Evolutionary conservation across 2,797 vertebrate genomes (phyloP).

Genomic region (Acanthurus leucopareius): DNA sequence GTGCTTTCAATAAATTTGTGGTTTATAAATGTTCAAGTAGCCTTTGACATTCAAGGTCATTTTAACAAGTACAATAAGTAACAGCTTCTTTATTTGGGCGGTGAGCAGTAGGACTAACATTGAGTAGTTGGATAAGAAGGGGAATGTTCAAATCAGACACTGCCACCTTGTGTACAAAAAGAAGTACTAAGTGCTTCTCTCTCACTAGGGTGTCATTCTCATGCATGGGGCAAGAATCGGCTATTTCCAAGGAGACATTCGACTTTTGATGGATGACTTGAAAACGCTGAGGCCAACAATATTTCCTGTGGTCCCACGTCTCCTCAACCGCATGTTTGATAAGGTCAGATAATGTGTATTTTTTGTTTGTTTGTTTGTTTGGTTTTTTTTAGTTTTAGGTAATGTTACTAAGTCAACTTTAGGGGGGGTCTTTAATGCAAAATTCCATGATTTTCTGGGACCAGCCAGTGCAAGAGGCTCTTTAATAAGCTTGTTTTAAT

Average conservation of each 20-base stretch:
- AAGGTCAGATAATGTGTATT: constrained; percentile 84
- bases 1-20: not conserved
- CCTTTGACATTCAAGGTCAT: not conserved
- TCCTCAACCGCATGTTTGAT: constrained; percentile 99
- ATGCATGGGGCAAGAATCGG: constrained; percentile 95
- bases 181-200: constrained; percentile 2
- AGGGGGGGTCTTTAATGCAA: not conserved
- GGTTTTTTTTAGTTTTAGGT: no score
- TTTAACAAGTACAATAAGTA: not conserved
- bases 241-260: constrained; percentile 98
- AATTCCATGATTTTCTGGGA: no score
- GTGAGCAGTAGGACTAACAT: no score
- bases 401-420: no score
- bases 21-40: not conserved
- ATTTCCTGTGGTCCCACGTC: constrained; percentile 96
- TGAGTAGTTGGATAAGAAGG: not conserved
- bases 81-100: not conserved
- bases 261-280: constrained; percentile 96
- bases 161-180: constrained; percentile 45
- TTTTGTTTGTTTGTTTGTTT: no score
- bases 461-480: not conserved
- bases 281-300: constrained; percentile 93
- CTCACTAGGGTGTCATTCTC: constrained; percentile 89
- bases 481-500: not conserved
- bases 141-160: not conserved